Conservation (phyloP, 35 echinoderm and acorn worm species). For the Heliocidaris tuberculata region DNA sequence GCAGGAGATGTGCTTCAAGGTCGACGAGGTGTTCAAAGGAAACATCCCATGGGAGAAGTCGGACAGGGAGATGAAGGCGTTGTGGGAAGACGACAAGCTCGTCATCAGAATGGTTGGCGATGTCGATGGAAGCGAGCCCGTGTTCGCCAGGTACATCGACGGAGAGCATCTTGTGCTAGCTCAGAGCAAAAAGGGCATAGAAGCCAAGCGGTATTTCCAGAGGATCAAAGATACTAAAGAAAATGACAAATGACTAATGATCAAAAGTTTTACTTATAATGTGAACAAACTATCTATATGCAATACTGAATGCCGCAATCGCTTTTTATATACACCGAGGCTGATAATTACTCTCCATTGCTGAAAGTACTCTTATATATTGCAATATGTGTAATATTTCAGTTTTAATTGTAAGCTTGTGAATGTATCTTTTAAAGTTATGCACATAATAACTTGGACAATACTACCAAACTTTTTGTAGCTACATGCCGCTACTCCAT, state of each 20-base stretch:
- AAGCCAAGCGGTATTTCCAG: conserved; percentile 70
- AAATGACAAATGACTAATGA: background rate
- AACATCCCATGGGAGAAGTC: conserved; percentile 69
- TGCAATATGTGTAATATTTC: background rate
- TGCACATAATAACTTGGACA: background rate
- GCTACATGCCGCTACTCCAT: background rate
- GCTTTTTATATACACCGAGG: background rate
- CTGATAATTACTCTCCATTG: background rate
- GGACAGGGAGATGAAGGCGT: conserved; percentile 54
- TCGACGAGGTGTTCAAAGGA: conserved; percentile 50
- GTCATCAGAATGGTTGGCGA: conserved; percentile 56
- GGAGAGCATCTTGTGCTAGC: conserved; percentile 67
- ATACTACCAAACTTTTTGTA: background rate
- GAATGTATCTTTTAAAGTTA: background rate
- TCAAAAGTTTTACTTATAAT: background rate
- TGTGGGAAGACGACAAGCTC: conserved; percentile 60
- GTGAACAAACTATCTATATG: too few relatives aligned
- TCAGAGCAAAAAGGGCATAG: conserved; percentile 50
- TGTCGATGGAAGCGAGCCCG: conserved; percentile 25
- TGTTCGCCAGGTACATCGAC: conserved; percentile 52
- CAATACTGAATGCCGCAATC: too few relatives aligned
- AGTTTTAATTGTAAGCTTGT: background rate
- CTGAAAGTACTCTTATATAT: conserved; percentile 1
- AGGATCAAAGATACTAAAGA: background rate
- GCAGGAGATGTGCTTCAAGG: conserved; percentile 32